phyloP scores from a whole-genome alignment of 92 coral and sea anemone genomes.

The Bergia sp. region DNA sequence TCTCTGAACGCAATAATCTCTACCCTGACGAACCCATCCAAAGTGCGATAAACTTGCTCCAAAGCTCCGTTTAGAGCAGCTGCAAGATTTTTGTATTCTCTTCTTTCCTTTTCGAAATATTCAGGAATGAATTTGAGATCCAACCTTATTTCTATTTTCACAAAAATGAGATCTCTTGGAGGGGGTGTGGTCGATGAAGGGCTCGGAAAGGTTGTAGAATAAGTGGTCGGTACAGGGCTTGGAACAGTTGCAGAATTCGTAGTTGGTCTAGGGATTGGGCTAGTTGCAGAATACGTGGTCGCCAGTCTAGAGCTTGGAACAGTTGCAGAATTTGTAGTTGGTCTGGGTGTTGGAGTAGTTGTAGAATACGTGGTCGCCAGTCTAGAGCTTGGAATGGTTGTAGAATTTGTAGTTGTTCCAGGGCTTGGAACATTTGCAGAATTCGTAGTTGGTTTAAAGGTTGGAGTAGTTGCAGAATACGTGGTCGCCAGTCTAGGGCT shows the following conservation, averaged over 20 bases:
- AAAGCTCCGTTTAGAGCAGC: not conserved
- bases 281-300: not conserved
- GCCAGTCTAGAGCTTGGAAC: not conserved
- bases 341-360: too few species aligned
- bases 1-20: not conserved
- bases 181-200: not conserved
- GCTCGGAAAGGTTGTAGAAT: not conserved
- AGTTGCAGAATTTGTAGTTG: too few species aligned
- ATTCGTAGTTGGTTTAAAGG: too few species aligned
- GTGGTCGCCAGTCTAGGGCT: too few species aligned
- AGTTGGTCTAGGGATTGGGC: not conserved
- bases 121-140: not conserved
- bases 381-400: too few species aligned
- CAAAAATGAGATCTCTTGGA: not conserved
- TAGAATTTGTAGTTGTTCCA: too few species aligned
- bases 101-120: not conserved
- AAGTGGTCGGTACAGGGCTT: not conserved
- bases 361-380: too few species aligned
- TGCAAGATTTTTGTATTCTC: not conserved
- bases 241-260: not conserved
- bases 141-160: not conserved
- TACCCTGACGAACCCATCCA: constrained; percentile 14
- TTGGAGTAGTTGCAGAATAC: too few species aligned
- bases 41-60: not conserved
- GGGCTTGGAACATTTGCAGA: too few species aligned